phyloP scores from a whole-genome alignment of 2,113 vertebrate genomes.

The Numenius arquata region DNA sequence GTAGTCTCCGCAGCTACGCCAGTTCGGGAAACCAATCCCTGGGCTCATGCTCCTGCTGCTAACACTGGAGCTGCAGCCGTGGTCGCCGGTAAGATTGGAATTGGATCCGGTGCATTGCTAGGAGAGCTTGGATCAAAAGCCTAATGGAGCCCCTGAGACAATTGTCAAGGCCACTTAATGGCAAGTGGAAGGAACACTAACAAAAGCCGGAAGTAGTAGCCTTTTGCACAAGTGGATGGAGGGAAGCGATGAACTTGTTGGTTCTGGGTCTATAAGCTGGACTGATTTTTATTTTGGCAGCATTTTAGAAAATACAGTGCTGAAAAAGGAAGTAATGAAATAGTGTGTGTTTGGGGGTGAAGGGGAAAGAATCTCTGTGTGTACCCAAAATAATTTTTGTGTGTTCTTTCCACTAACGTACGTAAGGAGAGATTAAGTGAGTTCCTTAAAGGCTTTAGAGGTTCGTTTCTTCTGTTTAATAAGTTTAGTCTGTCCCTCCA shows the following conservation, averaged over 20 bases:
- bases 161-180: background rate
- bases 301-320: background rate
- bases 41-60: slow-evolving; percentile 87
- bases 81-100: slow-evolving; percentile 81
- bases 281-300: background rate
- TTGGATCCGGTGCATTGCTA: slow-evolving; percentile 13
- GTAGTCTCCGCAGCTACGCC: slow-evolving; percentile 86
- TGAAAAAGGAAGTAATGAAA: slow-evolving; percentile 1
- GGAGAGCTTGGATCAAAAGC: slow-evolving; percentile 63
- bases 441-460: background rate
- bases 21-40: slow-evolving; percentile 97
- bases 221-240: background rate
- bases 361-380: background rate
- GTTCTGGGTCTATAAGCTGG: background rate
- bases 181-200: slow-evolving; percentile 33
- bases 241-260: background rate
- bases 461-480: background rate
- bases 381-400: background rate
- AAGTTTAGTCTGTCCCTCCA: background rate
- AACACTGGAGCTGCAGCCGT: slow-evolving; percentile 74
- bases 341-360: background rate
- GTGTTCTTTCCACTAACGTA: rapidly evolving
- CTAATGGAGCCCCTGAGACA: slow-evolving; percentile 26
- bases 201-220: slow-evolving; percentile 25
- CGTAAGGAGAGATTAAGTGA: background rate